Conservation (phyloP, 2,797 vertebrate genomes). For the Sylvilagus floridanus region DNA sequence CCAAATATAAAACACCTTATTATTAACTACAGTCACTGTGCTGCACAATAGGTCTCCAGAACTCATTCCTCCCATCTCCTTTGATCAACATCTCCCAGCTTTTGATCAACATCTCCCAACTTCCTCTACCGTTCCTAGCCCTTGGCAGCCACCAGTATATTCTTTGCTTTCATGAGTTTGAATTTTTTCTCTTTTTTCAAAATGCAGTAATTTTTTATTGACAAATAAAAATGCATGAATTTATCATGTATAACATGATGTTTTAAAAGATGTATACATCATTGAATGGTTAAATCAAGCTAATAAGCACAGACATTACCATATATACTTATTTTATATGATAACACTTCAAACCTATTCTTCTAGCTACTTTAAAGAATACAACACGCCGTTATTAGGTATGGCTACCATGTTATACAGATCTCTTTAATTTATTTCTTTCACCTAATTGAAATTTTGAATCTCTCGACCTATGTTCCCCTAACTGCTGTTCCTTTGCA, state of each 20-base stretch:
- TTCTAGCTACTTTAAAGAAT: neutral
- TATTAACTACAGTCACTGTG: neutral
- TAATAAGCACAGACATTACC: neutral
- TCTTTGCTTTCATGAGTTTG: neutral
- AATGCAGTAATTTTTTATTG: neutral
- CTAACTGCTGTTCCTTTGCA: neutral
- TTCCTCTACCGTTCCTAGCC: neutral
- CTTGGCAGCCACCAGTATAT: neutral
- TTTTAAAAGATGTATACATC: neutral
- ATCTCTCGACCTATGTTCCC: neutral
- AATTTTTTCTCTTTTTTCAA: neutral
- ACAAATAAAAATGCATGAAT: neutral
- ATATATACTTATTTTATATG: neutral
- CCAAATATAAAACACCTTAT: neutral
- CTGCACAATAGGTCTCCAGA: neutral
- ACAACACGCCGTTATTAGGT: neutral
- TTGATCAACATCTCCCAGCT: neutral
- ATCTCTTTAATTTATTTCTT: neutral
- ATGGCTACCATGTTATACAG: neutral
- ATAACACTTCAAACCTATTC: neutral
- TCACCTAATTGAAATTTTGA: neutral
- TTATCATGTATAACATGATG: neutral
- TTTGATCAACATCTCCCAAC: neutral
- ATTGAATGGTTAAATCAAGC: neutral
- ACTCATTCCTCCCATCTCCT: neutral